Evolutionary conservation across 2,888 invertebrate species (phyloP).

Genomic region (Boloria selene): DNA sequence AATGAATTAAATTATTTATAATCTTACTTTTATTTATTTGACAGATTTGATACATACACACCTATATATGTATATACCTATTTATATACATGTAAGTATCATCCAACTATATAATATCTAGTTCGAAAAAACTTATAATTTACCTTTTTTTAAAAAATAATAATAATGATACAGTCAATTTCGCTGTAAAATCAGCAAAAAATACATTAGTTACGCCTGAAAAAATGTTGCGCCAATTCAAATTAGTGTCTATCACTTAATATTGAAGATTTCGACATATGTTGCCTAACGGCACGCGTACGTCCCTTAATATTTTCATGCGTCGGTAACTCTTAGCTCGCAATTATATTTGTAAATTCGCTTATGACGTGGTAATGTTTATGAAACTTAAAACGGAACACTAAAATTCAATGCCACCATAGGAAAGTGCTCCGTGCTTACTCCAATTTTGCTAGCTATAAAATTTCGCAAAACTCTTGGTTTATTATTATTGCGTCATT

Average conservation of each 20-base stretch:
- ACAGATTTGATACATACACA: too few species aligned
- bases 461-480: conserved; percentile 59
- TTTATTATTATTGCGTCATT: conserved; percentile 37
- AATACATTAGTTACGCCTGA: conserved; percentile 41
- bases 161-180: too few species aligned
- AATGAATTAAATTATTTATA: too few species aligned
- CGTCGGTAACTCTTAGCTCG: conserved; percentile 54
- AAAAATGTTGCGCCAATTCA: conserved; percentile 42
- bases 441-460: conserved; percentile 58
- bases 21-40: too few species aligned
- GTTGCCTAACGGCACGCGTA: conserved; percentile 49
- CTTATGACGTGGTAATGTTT: conserved; percentile 44
- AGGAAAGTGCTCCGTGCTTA: conserved; percentile 58
- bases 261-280: conserved; percentile 49
- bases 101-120: too few species aligned
- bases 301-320: conserved; percentile 57
- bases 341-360: conserved; percentile 51
- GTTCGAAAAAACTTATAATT: too few species aligned
- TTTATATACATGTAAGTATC: too few species aligned
- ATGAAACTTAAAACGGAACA: conserved; percentile 33
- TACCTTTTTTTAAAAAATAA: too few species aligned
- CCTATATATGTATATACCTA: too few species aligned
- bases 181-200: conserved; percentile 11
- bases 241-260: conserved; percentile 39
- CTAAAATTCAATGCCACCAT: conserved; percentile 68